phyloP scores from a whole-genome alignment of 1,140 invertebrate species.

The Drosophila lini region DNA sequence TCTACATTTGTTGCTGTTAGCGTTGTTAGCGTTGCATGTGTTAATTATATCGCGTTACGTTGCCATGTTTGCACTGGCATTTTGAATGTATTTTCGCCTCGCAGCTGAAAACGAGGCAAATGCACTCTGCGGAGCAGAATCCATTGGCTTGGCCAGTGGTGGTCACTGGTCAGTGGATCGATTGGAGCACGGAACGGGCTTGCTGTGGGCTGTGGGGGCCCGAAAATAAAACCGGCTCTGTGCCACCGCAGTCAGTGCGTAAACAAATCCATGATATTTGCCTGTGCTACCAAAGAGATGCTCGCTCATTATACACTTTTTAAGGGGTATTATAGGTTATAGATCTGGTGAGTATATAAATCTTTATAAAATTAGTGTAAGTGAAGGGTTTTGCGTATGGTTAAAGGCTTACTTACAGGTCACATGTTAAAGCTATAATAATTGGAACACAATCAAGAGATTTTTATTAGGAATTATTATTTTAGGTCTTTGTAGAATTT shows the following conservation, averaged over 20 bases:
- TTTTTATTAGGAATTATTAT: too few species aligned
- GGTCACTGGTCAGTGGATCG: slow-evolving; percentile 44
- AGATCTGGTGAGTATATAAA: neutral
- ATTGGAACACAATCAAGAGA: neutral
- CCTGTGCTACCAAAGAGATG: slow-evolving; percentile 37
- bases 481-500: too few species aligned
- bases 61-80: slow-evolving; percentile 40
- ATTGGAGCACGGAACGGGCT: slow-evolving; percentile 19
- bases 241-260: slow-evolving; percentile 48
- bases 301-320: slow-evolving; percentile 33
- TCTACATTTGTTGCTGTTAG: slow-evolving; percentile 32
- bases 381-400: neutral
- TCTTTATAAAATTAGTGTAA: too few species aligned
- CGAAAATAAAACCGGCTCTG: slow-evolving; percentile 64
- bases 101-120: slow-evolving; percentile 35
- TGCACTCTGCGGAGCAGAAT: slow-evolving; percentile 43
- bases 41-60: slow-evolving; percentile 56
- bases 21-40: slow-evolving; percentile 35
- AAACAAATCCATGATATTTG: slow-evolving; percentile 60
- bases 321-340: neutral
- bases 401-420: neutral
- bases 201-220: slow-evolving; percentile 4
- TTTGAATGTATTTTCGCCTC: slow-evolving; percentile 32
- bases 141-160: slow-evolving; percentile 31
- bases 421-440: neutral